Base-by-base conservation (phyloP, 2,797 vertebrate genomes). In the Falco biarmicus region DNA sequence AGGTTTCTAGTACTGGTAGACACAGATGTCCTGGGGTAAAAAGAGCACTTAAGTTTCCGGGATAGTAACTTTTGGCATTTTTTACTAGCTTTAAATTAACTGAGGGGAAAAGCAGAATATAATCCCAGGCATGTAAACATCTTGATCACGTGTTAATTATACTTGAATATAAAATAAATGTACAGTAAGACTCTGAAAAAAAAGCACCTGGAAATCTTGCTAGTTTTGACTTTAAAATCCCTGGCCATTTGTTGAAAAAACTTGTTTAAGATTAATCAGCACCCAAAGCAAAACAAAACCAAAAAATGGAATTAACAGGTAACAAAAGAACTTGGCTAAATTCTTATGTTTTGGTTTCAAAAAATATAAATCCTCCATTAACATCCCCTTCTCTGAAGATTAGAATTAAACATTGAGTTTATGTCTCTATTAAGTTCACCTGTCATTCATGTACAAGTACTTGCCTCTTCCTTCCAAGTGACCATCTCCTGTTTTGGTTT, bases 41-140 rank as follows among this genome's bases (percentile, higher is more conserved):
- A 68, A 60, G 29, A 59, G 4, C 28, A 19, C 71, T 77, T 84
- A 5, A 8, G 1, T 91, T 87, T 83, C 68, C 64, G 66, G 57
- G 22, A 57, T 87, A 53, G 56, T 92, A 21, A 61, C 47, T 89
- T 83, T 14, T 29, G 43, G 6, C 21, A 29, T 70, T 64, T 86
- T 94, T 84, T 53, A n/a, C 28, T 84, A 79, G 14, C 18, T 60
- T 76, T 86, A 77, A 83, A 63, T 86, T 65, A 83, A 63, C 18
- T 0, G 2, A 24, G 22, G 7, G 1, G 9, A 0, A 8, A 29
- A 39, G 32, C 19, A 39, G 15, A 45, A 59, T 74, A 25, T 24
- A 51, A 80, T 74, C 28, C 7, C 41, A 90, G 34, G 20, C 50
- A 53, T 41, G 47, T 5, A 69, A 86, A 68, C 14, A 29, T 66